Evolutionary conservation across 2,888 invertebrate species (phyloP).

Genomic region (Nipponacmea schrenckii): DNA sequence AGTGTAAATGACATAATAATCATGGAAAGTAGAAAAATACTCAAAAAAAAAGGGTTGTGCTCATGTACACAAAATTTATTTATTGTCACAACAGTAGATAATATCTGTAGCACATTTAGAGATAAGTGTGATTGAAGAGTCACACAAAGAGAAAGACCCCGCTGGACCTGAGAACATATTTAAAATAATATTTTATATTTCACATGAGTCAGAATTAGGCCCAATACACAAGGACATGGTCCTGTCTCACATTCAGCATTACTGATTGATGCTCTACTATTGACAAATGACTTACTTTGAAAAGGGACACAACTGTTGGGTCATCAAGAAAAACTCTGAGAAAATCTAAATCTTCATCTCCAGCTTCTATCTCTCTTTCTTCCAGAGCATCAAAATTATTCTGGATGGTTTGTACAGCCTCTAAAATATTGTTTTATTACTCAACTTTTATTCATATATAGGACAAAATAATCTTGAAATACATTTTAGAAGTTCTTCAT

Average conservation of each 20-base stretch:
- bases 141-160: too few species aligned
- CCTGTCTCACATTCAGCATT: too few species aligned
- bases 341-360: slow-evolving; percentile 48
- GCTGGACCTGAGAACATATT: too few species aligned
- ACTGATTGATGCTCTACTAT: not conserved
- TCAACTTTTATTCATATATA: not conserved
- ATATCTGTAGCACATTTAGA: too few species aligned
- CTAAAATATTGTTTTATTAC: slow-evolving; percentile 31
- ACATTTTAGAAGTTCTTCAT: not conserved
- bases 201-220: too few species aligned
- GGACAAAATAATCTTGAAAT: not conserved
- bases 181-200: too few species aligned
- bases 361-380: slow-evolving; percentile 40
- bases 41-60: too few species aligned
- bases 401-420: slow-evolving; percentile 46
- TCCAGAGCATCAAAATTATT: slow-evolving; percentile 48
- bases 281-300: slow-evolving; percentile 44
- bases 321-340: slow-evolving; percentile 48
- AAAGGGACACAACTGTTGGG: slow-evolving; percentile 40
- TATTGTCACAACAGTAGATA: too few species aligned
- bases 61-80: too few species aligned
- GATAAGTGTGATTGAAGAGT: too few species aligned
- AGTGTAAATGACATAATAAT: not conserved
- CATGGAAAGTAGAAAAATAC: too few species aligned
- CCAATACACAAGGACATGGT: too few species aligned